Evolutionary conservation across 2,113 vertebrate genomes (phyloP).

Genomic region (Semnornis frantzii): DNA sequence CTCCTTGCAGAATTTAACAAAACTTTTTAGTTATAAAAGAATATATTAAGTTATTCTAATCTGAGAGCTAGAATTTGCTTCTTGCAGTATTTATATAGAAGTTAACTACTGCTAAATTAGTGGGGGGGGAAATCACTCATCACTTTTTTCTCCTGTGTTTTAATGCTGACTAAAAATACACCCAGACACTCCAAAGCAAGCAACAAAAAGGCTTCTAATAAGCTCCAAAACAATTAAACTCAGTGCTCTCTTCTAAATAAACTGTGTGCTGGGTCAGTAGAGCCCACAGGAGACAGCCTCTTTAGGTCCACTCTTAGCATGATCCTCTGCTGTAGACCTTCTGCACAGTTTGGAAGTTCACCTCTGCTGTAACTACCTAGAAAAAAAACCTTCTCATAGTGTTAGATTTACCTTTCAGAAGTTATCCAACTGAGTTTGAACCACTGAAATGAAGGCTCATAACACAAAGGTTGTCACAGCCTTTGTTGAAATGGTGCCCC

Average conservation of each 20-base stretch:
- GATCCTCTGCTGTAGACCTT: background rate
- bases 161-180: slow-evolving; percentile 19
- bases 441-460: background rate
- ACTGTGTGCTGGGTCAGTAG: background rate
- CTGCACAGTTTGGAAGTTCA: background rate
- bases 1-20: background rate
- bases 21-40: background rate
- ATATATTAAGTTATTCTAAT: background rate
- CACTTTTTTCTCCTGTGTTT: background rate
- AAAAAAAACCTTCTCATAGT: background rate
- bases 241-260: background rate
- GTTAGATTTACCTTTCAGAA: background rate
- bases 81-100: background rate
- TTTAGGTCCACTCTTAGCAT: background rate
- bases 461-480: background rate
- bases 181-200: background rate
- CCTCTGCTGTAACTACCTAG: background rate
- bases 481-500: slow-evolving; percentile 21
- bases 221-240: slow-evolving; percentile 37
- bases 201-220: background rate
- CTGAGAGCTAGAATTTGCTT: background rate
- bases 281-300: background rate
- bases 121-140: background rate
- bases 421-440: background rate
- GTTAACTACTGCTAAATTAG: background rate